These are phyloP conservation scores for Sinelater perroti DNA, from an alignment of 2,888 invertebrate genomes.

Conservation along the genomic window DNA sequence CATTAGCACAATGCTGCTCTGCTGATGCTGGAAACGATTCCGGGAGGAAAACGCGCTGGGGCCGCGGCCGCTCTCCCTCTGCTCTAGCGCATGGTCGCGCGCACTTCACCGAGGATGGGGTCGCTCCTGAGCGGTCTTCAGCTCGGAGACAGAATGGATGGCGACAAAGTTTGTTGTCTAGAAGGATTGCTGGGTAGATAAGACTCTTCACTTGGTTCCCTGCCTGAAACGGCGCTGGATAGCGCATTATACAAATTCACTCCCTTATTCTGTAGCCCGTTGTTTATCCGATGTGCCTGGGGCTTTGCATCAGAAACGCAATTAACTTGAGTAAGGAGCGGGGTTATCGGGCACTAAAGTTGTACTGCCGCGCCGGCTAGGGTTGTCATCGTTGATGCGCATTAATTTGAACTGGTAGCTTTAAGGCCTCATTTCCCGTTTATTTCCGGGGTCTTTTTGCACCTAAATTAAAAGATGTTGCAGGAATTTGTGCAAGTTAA, in stretches of 20 bases:
- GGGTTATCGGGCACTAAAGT: conserved; percentile 51
- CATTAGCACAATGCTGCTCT: conserved; percentile 56
- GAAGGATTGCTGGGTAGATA: conserved; percentile 55
- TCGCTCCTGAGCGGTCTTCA: conserved; percentile 27
- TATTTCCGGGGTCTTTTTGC: conserved; percentile 15
- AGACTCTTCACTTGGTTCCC: conserved; percentile 46
- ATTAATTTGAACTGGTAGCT: conserved; percentile 50
- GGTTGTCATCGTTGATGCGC: conserved; percentile 49
- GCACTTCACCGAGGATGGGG: conserved; percentile 21
- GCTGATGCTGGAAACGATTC: conserved; percentile 46
- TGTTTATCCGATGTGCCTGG: conserved; percentile 50
- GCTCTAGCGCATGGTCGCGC: neutral
- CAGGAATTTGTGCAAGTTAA: too few relatives aligned
- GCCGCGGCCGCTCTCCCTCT: conserved; percentile 11
- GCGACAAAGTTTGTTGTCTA: conserved; percentile 56
- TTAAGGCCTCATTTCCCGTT: conserved; percentile 37
- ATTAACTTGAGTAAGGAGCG: conserved; percentile 50
- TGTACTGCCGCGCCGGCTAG: conserved; percentile 44
- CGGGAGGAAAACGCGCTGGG: conserved; percentile 24
- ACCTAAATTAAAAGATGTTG: too few relatives aligned
- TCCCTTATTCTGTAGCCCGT: conserved; percentile 48
- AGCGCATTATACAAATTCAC: conserved; percentile 50
- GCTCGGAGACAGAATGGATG: conserved; percentile 51
- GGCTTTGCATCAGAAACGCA: conserved; percentile 47
- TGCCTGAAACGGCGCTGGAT: conserved; percentile 44